phyloP scores from a whole-genome alignment of 2,113 vertebrate genomes.

The Nyctereutes procyonoides region DNA sequence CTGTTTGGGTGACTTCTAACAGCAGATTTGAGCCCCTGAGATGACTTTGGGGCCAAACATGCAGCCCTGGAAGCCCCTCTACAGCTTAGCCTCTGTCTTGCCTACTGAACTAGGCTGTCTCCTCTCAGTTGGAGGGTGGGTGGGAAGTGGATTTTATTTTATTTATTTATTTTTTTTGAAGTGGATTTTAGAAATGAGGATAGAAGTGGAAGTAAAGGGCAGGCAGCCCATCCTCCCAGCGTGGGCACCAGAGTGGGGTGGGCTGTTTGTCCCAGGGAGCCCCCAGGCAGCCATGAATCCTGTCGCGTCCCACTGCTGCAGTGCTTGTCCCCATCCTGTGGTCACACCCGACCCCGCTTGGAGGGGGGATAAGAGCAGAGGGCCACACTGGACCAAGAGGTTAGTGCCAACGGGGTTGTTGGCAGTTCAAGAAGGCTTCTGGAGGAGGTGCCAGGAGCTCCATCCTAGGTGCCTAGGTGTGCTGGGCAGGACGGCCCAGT shows the following conservation, averaged over 20 bases:
- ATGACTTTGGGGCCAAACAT: background rate
- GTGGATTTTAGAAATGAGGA: background rate
- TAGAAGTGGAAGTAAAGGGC: background rate
- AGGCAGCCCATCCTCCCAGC: background rate
- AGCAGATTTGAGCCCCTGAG: background rate
- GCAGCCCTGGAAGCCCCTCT: background rate
- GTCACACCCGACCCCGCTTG: background rate
- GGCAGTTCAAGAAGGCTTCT: background rate
- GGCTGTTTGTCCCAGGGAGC: background rate
- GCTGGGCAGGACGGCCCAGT: background rate
- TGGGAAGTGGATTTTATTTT: background rate
- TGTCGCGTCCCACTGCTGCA: no score
- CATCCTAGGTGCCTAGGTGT: background rate
- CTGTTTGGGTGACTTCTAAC: background rate
- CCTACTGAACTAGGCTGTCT: background rate
- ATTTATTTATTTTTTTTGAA: background rate
- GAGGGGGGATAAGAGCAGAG: background rate
- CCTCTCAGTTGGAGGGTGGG: background rate
- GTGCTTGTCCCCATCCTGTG: background rate
- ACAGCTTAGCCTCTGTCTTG: background rate
- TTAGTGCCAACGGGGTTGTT: no score
- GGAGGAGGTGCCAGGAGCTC: background rate
- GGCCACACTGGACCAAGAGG: background rate
- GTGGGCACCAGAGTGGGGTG: background rate
- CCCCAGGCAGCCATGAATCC: background rate